These are phyloP conservation scores for Eilema caniola DNA, from an alignment of 2,888 invertebrate species.

Conservation along the genomic window DNA sequence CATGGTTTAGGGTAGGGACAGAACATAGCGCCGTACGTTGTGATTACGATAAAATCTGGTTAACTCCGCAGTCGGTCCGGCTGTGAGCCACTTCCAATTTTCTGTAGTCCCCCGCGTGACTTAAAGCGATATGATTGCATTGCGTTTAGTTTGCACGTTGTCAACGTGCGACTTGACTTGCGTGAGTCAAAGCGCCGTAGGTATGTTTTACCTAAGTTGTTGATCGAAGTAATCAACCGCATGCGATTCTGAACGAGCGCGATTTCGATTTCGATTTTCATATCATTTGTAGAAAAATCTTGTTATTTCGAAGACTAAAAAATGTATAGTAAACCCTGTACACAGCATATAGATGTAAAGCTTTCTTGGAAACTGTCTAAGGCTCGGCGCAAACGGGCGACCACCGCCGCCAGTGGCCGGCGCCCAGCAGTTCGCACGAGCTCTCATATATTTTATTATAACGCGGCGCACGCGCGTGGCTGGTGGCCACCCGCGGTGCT, in stretches of 20 bases:
- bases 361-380: not conserved
- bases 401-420: too few species aligned
- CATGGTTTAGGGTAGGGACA: too few species aligned
- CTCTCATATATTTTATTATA: too few species aligned
- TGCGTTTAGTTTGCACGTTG: not conserved
- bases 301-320: not conserved
- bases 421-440: too few species aligned
- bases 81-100: not conserved
- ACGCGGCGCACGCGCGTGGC: too few species aligned
- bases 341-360: not conserved
- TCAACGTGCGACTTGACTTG: not conserved
- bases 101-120: not conserved
- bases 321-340: not conserved
- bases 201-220: not conserved
- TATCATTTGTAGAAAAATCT: not conserved
- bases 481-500: too few species aligned
- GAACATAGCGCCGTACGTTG: too few species aligned
- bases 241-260: not conserved
- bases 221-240: not conserved
- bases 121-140: constrained; percentile 1
- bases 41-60: not conserved
- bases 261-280: too few species aligned
- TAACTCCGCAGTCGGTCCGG: not conserved
- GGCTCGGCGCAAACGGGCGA: too few species aligned
- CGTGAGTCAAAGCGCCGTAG: not conserved